phyloP scores from a whole-genome alignment of 2,888 invertebrate species.

The Ectemnius continuus region DNA sequence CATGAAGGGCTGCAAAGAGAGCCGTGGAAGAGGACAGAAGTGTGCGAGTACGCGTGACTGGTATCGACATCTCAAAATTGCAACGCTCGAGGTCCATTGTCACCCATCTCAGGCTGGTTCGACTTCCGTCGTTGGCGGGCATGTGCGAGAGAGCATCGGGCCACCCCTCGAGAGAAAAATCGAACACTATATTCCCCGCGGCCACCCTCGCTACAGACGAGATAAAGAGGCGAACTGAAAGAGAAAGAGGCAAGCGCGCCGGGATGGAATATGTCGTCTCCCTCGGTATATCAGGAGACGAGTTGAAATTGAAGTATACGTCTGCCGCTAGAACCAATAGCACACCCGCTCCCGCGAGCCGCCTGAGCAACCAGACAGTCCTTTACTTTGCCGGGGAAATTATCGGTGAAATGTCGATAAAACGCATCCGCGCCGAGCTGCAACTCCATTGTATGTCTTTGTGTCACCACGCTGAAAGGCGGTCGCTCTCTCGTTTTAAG shows the following conservation, averaged over 20 bases:
- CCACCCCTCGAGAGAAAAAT: slow-evolving; percentile 46
- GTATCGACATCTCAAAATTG: slow-evolving; percentile 75
- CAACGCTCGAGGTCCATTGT: slow-evolving; percentile 71
- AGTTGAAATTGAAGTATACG: slow-evolving; percentile 43
- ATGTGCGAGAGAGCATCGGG: slow-evolving; percentile 37
- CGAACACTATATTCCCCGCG: slow-evolving; percentile 31
- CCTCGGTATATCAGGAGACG: slow-evolving; percentile 40
- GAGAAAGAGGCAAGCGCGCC: background rate
- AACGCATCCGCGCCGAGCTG: slow-evolving; percentile 44
- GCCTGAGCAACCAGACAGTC: slow-evolving; percentile 25
- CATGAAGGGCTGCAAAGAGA: slow-evolving; percentile 8
- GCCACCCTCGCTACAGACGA: slow-evolving; percentile 10
- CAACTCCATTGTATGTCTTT: slow-evolving; percentile 32
- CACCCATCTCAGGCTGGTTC: slow-evolving; percentile 54
- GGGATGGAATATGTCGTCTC: slow-evolving; percentile 30
- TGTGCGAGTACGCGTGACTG: slow-evolving; percentile 56
- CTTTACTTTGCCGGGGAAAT: slow-evolving; percentile 39
- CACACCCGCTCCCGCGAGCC: background rate
- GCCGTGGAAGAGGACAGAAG: slow-evolving; percentile 10
- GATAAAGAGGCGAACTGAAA: slow-evolving; percentile 30
- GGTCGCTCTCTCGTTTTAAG: slow-evolving; percentile 20
- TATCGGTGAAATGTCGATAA: slow-evolving; percentile 56
- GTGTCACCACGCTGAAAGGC: slow-evolving; percentile 14
- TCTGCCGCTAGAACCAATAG: slow-evolving; percentile 22
- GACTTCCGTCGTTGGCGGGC: slow-evolving; percentile 31